Evolutionary conservation across 2,113 vertebrate genomes (phyloP).

Genomic region (Notechis scutatus): DNA sequence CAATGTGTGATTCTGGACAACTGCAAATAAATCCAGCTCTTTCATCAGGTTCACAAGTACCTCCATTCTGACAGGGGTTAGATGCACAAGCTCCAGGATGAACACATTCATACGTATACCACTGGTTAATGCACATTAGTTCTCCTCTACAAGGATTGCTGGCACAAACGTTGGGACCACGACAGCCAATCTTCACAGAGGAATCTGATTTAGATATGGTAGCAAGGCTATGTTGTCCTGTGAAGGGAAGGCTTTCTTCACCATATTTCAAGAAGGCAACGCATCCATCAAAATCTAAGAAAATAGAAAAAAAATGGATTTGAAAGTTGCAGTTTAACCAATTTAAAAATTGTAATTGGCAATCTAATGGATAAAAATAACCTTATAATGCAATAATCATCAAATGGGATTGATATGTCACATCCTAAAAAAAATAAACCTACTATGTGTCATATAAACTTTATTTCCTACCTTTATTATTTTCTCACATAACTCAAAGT

Average conservation of each 20-base stretch:
- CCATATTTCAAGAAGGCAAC: conserved; percentile 87
- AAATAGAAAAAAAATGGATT: neutral
- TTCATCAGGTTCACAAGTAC: conserved; percentile 82
- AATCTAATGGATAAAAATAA: neutral
- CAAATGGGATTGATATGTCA: neutral
- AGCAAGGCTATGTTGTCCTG: conserved; percentile 81
- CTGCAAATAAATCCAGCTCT: conserved; percentile 79
- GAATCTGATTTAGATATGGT: conserved; percentile 80
- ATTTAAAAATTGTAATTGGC: neutral
- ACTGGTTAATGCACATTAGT: conserved; percentile 91
- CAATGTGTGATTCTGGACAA: conserved; percentile 83
- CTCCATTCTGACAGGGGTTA: conserved; percentile 86
- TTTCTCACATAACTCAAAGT: neutral
- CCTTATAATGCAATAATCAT: neutral
- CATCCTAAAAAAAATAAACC: neutral
- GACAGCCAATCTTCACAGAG: conserved; percentile 87
- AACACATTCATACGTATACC: conserved; percentile 91
- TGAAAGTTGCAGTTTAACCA: neutral
- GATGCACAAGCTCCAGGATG: conserved; percentile 86
- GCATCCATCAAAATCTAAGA: conserved; percentile 90
- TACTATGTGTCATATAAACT: neutral
- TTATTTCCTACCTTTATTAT: neutral
- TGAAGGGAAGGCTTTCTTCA: conserved; percentile 83
- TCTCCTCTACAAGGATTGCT: conserved; percentile 90
- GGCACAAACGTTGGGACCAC: conserved; percentile 89